A percentile compares a stretch with the other conserved stretches of the same genome.
These are phyloP conservation scores for Drosophila gaucha DNA, from an alignment of 2,888 invertebrate genomes.

Conservation along the genomic window DNA sequence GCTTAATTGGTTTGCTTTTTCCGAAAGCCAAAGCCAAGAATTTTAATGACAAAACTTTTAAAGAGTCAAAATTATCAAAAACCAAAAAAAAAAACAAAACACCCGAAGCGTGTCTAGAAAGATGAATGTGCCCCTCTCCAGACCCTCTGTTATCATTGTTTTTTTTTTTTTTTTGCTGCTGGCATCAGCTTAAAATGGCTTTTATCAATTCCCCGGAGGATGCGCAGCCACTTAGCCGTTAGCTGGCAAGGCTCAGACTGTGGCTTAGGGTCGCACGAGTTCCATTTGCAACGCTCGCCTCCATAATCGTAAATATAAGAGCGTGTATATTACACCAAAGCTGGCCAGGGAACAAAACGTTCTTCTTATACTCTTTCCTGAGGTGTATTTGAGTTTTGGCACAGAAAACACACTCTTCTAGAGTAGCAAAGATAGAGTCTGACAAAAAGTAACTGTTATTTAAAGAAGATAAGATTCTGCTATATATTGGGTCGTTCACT, in stretches of 20 bases:
- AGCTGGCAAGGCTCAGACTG: conserved; percentile 17
- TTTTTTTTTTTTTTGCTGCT: conserved; percentile 2
- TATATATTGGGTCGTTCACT: no score
- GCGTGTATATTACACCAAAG: conserved; percentile 16
- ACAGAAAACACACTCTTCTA: no score
- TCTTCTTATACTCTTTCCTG: conserved; percentile 25
- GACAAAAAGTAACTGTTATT: no score
- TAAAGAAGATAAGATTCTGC: no score
- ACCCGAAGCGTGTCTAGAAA: conserved; percentile 27
- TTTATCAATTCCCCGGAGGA: conserved; percentile 69
- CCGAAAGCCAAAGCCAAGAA: not conserved
- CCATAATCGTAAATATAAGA: conserved; percentile 52
- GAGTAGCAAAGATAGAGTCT: no score
- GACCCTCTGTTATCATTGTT: conserved; percentile 10
- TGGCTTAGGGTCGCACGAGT: conserved; percentile 6
- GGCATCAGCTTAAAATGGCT: conserved; percentile 49
- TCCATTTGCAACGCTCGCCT: conserved; percentile 11
- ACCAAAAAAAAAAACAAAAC: not conserved
- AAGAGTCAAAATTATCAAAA: conserved; percentile 26
- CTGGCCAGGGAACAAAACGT: conserved; percentile 9
- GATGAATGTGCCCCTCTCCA: no score
- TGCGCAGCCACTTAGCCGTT: conserved; percentile 61
- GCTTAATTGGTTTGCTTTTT: conserved; percentile 44
- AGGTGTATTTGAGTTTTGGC: no score
- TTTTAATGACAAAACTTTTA: conserved; percentile 62